These are phyloP conservation scores for Sarcophaga rosellei DNA, from an alignment of 2,888 invertebrate species.

Conservation along the genomic window DNA sequence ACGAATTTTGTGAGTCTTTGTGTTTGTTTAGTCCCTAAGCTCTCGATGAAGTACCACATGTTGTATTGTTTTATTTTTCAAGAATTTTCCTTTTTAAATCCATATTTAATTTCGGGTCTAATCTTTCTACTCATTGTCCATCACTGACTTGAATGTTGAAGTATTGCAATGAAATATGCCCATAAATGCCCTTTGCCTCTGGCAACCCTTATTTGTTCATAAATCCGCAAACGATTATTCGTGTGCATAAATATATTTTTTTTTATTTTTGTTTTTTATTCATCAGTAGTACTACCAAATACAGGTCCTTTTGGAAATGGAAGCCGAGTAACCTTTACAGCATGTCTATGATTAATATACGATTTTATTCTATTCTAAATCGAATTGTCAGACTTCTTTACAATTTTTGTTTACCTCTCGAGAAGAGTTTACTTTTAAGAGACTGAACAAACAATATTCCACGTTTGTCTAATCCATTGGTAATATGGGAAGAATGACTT, in stretches of 20 bases:
- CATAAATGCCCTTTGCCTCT: background rate
- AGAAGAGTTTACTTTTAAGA: conserved; percentile 33
- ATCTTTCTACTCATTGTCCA: too few relatives aligned
- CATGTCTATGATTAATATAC: conserved; percentile 7
- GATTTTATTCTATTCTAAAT: conserved; percentile 39
- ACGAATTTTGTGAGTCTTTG: too few relatives aligned
- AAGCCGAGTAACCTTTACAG: background rate
- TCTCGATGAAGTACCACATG: too few relatives aligned
- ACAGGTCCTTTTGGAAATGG: conserved; percentile 30
- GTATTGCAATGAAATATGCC: too few relatives aligned
- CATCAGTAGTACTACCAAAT: conserved; percentile 27
- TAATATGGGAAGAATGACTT: conserved; percentile 16
- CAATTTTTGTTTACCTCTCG: background rate
- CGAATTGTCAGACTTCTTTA: conserved; percentile 40
- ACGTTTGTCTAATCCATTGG: background rate
- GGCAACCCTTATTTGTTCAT: conserved; percentile 6
- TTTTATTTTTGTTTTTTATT: background rate
- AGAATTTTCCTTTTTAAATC: too few relatives aligned
- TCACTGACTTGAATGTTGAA: too few relatives aligned
- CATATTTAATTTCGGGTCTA: too few relatives aligned
- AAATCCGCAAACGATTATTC: background rate
- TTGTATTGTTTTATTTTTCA: too few relatives aligned
- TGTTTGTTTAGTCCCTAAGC: too few relatives aligned
- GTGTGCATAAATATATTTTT: background rate
- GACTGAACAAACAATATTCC: conserved; percentile 45